Percentiles rank a stretch among this genome's conserved stretches.
Evolutionary conservation across 2,113 vertebrate species (phyloP).

Genomic region (Saguinus midas): DNA sequence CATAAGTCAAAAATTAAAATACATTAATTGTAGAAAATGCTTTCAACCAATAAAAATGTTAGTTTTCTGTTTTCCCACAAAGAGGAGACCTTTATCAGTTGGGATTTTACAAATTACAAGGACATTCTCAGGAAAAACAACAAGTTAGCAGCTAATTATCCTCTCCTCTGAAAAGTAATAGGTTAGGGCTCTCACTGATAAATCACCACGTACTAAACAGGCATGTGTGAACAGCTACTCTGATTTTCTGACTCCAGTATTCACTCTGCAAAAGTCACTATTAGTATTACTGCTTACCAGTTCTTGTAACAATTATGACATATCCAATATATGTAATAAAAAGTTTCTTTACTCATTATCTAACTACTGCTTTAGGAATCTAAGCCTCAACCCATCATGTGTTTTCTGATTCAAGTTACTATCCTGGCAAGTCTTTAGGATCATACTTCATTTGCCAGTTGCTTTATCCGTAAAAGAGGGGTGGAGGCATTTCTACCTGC

Average conservation of each 20-base stretch:
- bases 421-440: not conserved
- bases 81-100: not conserved
- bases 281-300: not conserved
- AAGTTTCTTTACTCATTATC: not conserved
- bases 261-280: not conserved
- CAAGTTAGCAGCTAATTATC: not conserved
- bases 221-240: not conserved
- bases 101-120: constrained; percentile 29
- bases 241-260: not conserved
- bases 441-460: not conserved
- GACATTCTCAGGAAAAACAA: not conserved
- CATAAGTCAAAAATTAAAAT: not conserved
- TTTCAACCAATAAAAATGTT: constrained; percentile 17
- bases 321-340: not conserved
- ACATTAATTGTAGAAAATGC: not conserved
- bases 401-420: not conserved
- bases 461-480: not conserved
- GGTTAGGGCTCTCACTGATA: not conserved
- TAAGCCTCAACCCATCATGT: not conserved
- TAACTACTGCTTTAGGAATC: not conserved
- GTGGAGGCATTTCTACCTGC: not conserved
- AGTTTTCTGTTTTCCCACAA: not conserved
- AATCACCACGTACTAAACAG: not conserved
- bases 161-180: not conserved
- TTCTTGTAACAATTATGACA: not conserved